These are phyloP conservation scores for Polydrusus cervinus DNA, from an alignment of 2,888 invertebrate genomes.

Conservation along the genomic window DNA sequence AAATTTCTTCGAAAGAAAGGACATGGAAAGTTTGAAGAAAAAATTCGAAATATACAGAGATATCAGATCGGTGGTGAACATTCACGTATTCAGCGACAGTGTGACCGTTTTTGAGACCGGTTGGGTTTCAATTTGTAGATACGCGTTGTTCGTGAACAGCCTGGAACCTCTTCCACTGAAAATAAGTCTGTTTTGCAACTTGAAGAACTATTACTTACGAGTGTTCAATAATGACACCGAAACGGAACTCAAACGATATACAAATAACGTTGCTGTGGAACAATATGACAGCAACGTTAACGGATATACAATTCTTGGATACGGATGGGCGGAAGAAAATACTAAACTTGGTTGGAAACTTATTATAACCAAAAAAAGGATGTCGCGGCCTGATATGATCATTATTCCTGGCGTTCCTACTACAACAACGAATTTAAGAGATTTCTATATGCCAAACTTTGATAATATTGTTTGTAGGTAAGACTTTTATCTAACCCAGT, in stretches of 20 bases:
- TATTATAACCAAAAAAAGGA: constrained; percentile 48
- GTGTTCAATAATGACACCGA: constrained; percentile 66
- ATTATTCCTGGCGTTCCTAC: constrained; percentile 28
- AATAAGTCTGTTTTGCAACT: constrained; percentile 61
- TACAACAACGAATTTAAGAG: constrained; percentile 40
- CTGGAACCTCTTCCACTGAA: constrained; percentile 56
- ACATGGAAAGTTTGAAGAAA: constrained; percentile 51
- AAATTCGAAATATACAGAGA: constrained; percentile 61
- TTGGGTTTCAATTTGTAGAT: constrained; percentile 63
- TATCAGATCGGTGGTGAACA: constrained; percentile 54
- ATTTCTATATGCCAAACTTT: constrained; percentile 57
- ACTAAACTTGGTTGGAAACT: constrained; percentile 62
- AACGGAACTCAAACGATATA: constrained; percentile 60
- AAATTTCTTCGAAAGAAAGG: constrained; percentile 57
- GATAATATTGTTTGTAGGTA: constrained; percentile 29
- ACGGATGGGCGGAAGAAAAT: constrained; percentile 62
- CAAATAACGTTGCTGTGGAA: constrained; percentile 59
- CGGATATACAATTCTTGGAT: constrained; percentile 67
- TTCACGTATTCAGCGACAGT: constrained; percentile 57
- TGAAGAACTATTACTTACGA: constrained; percentile 61
- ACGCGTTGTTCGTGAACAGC: constrained; percentile 60
- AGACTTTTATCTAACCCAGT: no score
- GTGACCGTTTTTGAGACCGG: constrained; percentile 3
- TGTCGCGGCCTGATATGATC: constrained; percentile 43
- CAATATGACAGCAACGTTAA: constrained; percentile 61